These are phyloP conservation scores for Coranthus polyacanthus DNA, from an alignment of 2,797 vertebrate genomes.

Conservation along the genomic window DNA sequence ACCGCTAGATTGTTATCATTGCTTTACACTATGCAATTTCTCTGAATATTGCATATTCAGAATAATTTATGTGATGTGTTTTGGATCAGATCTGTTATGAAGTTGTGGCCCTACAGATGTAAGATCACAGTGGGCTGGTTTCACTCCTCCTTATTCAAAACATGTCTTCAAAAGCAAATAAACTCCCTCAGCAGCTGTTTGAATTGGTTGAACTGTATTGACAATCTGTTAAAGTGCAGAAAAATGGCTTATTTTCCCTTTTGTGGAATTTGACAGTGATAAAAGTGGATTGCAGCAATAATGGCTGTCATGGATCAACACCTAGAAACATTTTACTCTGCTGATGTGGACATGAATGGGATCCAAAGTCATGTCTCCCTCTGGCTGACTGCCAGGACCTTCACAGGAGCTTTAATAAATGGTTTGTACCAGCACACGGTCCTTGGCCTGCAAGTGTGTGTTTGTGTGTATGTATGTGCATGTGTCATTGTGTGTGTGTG, in stretches of 20 bases:
- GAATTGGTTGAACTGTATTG: constrained; percentile 75
- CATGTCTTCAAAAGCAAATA: constrained; percentile 70
- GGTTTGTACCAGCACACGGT: constrained; percentile 82
- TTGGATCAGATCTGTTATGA: constrained; percentile 25
- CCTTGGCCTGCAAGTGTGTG: constrained; percentile 67
- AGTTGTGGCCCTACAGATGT: constrained; percentile 38
- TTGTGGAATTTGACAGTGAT: constrained; percentile 84
- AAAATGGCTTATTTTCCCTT: constrained; percentile 76
- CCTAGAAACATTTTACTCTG: constrained; percentile 84
- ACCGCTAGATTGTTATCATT: constrained; percentile 8
- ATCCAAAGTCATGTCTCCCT: constrained; percentile 83
- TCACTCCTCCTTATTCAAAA: constrained; percentile 66
- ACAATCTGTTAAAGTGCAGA: constrained; percentile 76
- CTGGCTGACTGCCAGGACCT: constrained; percentile 85
- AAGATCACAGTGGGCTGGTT: constrained; percentile 35
- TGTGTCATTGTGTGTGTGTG: constrained; percentile 67
- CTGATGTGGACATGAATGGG: constrained; percentile 84
- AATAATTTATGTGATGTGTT: constrained; percentile 10
- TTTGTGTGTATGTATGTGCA: constrained; percentile 39
- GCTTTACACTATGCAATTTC: neutral
- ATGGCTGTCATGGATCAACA: constrained; percentile 85
- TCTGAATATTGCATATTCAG: neutral
- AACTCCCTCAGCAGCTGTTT: constrained; percentile 68
- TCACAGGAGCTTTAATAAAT: constrained; percentile 86
- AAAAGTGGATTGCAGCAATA: constrained; percentile 84